Evolutionary conservation across 1,140 invertebrate species (phyloP), one percentile per base, ranked within the genome.

Genomic region (Ips typographus): DNA sequence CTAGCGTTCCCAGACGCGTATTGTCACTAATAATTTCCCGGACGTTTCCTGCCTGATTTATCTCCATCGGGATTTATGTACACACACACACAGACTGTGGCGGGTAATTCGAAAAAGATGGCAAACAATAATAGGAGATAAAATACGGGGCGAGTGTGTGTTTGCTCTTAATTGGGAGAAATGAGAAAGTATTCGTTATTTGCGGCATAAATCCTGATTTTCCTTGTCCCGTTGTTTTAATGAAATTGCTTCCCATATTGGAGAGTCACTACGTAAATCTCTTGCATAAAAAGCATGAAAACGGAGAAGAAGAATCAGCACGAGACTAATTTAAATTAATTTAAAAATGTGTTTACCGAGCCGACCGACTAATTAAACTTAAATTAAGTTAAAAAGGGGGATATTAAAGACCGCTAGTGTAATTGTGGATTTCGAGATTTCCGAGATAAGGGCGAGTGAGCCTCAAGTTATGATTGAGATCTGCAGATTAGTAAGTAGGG

Each of bases 61-160:
- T 75, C 72, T 74, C 71, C 74, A 74, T 75, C 71, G 71, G 73
- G 70, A 75, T 75, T 75, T 75, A 75, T 75, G 74, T 75, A 75
- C 74, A 68, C 65, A 68, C 63, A 63, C 61, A 68, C 64, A 66
- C 65, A 60, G 57, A 68, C 44, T 61, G 58, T 68, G 65, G 55
- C 65, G 43, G 53, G 65, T 73, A 71, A 73, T 73, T 73, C 65
- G 72, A 73, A 71, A 71, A 73, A 71, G 72, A 73, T 73, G 52
- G 72, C 72, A 73, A 73, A 73, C 68, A 71, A 73, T 73, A 73
- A 73, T 73, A 71, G 55, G 68, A 71, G 68, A 73, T 73, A 68
- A 73, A 71, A 66, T 71, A 73, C 67, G 60, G 67, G 43, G n/a
- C 40, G 53, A 37, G 44, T 6, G 65, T 57, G 67, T 69, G 67